Percentiles rank a stretch among this genome's conserved stretches.
These are phyloP conservation scores for Rhinichthys klamathensis DNA, from an alignment of 2,113 vertebrate genomes.

Conservation along the genomic window DNA sequence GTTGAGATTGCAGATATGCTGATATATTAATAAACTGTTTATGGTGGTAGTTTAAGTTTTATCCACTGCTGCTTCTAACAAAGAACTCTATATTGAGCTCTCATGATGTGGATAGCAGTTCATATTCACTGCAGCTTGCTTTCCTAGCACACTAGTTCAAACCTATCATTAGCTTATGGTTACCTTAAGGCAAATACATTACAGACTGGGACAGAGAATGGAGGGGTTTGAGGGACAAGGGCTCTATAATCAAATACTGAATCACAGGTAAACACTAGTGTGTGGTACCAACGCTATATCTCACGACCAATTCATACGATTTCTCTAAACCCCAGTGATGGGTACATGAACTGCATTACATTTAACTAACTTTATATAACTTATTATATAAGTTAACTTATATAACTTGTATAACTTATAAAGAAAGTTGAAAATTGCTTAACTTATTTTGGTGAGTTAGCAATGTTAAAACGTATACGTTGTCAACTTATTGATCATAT, in stretches of 20 bases:
- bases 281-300: background rate
- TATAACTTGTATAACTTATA: too few species aligned
- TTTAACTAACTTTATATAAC: too few species aligned
- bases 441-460: too few species aligned
- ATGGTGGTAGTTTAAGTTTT: background rate
- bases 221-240: constrained; percentile 1
- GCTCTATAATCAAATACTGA: constrained; percentile 12
- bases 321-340: too few species aligned
- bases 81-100: constrained; percentile 10
- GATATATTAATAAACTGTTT: constrained; percentile 14
- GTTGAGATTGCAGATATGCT: background rate
- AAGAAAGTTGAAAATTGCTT: too few species aligned
- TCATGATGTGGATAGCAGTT: background rate
- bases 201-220: background rate
- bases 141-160: background rate
- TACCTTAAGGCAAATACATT: constrained; percentile 25
- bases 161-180: constrained; percentile 22
- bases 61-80: constrained; percentile 26
- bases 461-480: too few species aligned
- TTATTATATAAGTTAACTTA: too few species aligned
- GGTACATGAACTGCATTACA: too few species aligned
- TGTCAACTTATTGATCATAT: too few species aligned
- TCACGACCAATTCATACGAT: too few species aligned
- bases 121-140: background rate
- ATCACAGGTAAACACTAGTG: constrained; percentile 2